These are phyloP conservation scores for Thryonomys swinderianus DNA, from an alignment of 2,113 vertebrate species.

Conservation along the genomic window DNA sequence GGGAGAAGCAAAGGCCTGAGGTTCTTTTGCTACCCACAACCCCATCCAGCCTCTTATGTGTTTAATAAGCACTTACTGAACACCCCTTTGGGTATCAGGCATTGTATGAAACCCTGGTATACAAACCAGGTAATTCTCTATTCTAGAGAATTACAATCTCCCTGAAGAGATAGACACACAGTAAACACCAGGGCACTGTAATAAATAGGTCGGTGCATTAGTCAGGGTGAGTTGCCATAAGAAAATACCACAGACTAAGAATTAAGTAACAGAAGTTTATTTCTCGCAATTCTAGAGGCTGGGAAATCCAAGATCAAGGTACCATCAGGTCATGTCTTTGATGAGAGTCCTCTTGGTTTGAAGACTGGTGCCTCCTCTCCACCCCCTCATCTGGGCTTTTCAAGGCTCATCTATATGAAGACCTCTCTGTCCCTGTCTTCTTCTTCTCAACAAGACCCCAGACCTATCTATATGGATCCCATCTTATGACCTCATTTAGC, in stretches of 20 bases:
- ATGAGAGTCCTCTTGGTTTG: neutral
- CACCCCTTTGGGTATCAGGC: neutral
- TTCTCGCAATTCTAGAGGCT: neutral
- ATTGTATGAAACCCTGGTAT: neutral
- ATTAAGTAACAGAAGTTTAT: neutral
- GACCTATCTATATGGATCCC: neutral
- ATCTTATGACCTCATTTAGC: neutral
- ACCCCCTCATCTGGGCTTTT: neutral
- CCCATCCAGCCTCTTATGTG: neutral
- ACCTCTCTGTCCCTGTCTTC: neutral
- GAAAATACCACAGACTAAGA: neutral
- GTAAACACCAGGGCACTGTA: neutral
- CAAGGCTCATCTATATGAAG: neutral
- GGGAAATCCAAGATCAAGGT: neutral
- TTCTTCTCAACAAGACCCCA: neutral
- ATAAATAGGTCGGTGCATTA: rapidly evolving
- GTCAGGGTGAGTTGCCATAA: neutral
- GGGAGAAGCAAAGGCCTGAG: neutral
- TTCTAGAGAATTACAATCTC: neutral
- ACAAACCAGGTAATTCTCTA: neutral
- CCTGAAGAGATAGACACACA: neutral
- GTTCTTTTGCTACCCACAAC: neutral
- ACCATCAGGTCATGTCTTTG: neutral
- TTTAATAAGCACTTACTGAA: neutral
- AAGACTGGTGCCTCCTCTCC: neutral